These are phyloP conservation scores for Poecilobothrus nobilitatus DNA, from an alignment of 2,888 invertebrate species.

Conservation along the genomic window DNA sequence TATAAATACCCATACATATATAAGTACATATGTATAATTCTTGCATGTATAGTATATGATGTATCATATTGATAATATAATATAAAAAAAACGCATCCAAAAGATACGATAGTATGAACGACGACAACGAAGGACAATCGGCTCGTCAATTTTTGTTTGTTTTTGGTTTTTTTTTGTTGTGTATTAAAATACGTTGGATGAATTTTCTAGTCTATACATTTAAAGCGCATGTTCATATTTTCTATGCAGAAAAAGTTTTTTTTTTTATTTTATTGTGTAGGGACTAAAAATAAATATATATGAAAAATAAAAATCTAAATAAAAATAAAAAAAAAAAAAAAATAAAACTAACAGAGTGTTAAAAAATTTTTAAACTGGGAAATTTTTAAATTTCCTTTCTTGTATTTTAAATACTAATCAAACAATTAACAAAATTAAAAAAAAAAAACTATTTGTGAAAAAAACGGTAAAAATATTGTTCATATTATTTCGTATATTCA, in stretches of 20 bases:
- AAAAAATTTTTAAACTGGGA: no score
- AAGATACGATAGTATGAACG: neutral
- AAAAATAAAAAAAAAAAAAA: neutral
- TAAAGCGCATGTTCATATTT: neutral
- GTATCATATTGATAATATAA: no score
- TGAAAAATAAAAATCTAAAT: neutral
- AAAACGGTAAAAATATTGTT: no score
- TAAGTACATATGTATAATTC: neutral
- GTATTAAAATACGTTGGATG: neutral
- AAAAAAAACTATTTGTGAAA: no score
- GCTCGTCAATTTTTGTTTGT: neutral
- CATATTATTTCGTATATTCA: no score
- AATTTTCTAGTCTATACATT: neutral
- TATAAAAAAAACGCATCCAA: neutral
- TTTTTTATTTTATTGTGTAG: neutral
- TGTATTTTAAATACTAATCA: no score
- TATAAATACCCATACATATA: neutral
- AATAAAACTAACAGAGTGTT: neutral
- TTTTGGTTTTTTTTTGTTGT: no score
- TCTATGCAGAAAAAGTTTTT: neutral
- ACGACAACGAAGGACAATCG: constrained; percentile 1
- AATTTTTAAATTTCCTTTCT: no score
- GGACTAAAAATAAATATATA: constrained; percentile 5
- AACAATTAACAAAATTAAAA: no score
- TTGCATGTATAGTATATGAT: no score